Base-by-base conservation (phyloP, 2,888 invertebrate species). In the Acanthopleura granulata region DNA sequence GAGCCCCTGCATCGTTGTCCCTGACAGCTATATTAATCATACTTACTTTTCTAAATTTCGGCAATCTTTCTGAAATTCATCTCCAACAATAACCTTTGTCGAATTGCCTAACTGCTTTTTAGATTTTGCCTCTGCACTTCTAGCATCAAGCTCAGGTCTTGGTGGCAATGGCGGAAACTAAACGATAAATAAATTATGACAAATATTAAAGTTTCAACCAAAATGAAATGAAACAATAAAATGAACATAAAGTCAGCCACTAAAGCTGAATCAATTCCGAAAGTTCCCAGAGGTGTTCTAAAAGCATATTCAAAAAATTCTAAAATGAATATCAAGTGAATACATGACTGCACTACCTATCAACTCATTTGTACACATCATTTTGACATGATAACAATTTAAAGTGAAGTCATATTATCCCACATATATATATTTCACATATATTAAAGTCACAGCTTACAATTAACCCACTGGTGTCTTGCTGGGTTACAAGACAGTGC, bases 81-180 rank as follows among this genome's bases (percentile, higher is more conserved):
- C 91, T 30, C 89, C 89, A 69, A 89, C 88, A 40, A 91, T 79
- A 18, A 89, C 85, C 78, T 87, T 89, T 4, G 90, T 89, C 73
- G 86, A 82, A 76, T 81, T 88, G 14, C 91, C 90, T 29, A 91
- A 81, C 76, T 90, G 88, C 79, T 88, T 87, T 78, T 87, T 88
- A 22, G 90, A 88, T 76, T 89, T 86, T 15, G 85, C 85, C 77
- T 90, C 89, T 49, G 90, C 90, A 79, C 88, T 87, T 78, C 89
- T 89, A 0, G 90, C 87, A 77, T 90, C 90, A 62, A 88, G 85
- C 49, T 89, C 85, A 71, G 91, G 90, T 77, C 86, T 86, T 6
- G 83, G 82, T 22, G 91, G 91, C n/a, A 91, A 80, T 1, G 91
- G 91, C 0, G 91, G 91, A 16, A 91, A 81, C 91, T 91, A 74